A percentile compares a stretch with the other conserved stretches of the same genome.
phyloP scores from a whole-genome alignment of 2,888 invertebrate species.

The Allophyes oxyacanthae region DNA sequence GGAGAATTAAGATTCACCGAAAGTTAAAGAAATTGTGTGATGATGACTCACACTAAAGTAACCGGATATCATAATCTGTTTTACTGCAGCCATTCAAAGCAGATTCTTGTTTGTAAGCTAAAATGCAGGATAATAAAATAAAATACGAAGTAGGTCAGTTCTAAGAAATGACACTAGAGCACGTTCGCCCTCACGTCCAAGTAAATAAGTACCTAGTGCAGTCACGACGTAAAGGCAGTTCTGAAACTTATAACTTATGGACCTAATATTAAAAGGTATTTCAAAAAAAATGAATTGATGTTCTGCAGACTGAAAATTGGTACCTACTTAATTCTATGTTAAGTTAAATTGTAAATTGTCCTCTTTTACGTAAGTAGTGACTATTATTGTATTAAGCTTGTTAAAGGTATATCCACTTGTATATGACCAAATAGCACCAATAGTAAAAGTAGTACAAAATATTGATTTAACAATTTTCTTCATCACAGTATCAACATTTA shows the following conservation, averaged over 20 bases:
- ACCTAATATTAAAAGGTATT: no score
- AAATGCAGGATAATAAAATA: constrained; percentile 12
- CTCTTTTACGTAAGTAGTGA: no score
- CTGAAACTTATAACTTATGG: no score
- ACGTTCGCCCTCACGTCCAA: constrained; percentile 36
- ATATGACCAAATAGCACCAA: no score
- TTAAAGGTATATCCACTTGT: no score
- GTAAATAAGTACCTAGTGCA: constrained; percentile 18
- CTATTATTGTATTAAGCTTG: no score
- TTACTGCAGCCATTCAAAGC: constrained; percentile 23
- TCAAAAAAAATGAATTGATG: no score
- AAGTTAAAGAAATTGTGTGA: constrained; percentile 43
- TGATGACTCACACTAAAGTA: constrained; percentile 30
- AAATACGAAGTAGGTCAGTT: constrained; percentile 22
- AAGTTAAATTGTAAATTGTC: no score
- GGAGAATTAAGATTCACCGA: constrained; percentile 31
- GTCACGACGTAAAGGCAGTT: constrained; percentile 3
- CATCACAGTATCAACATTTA: constrained; percentile 41
- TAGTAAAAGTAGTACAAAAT: background rate
- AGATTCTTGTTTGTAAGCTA: constrained; percentile 10
- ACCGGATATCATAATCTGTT: constrained; percentile 42
- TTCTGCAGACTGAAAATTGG: no score
- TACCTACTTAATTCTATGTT: no score
- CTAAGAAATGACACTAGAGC: constrained; percentile 44
- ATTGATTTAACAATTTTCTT: constrained; percentile 26